Evolutionary conservation across 2,113 vertebrate genomes (phyloP), one percentile per base, ranked within the genome.

Genomic region (Osmerus mordax): DNA sequence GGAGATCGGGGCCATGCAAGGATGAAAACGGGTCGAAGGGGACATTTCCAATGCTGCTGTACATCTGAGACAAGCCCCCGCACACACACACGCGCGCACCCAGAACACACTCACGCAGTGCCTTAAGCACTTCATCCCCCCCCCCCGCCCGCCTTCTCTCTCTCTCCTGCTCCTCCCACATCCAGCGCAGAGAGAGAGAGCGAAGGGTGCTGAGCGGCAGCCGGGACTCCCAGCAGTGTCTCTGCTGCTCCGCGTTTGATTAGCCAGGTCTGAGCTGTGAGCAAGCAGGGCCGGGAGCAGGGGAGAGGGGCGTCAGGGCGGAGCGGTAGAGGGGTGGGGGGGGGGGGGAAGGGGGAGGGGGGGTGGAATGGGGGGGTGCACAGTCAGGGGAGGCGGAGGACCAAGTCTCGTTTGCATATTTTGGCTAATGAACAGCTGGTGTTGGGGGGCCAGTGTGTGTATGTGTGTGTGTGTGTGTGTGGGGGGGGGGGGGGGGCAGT

Each of bases 371-470:
- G 9, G 25, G 25, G 59, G 19, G 23, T 16, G 21, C 14, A 21
- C 8, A 62, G 60, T 62, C 60, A 62, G 60, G 60, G 60, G 60
- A 62, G 60, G 60, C 28, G 14, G 14, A 1, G 60, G 60, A 28
- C 60, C 60, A 62, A 25, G 60, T 62, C 60, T 62, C 15, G 16
- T 58, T 58, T 58, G 55, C 55, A 58, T 58, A 91, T 92, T 89
- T 85, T 87, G 90, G 81, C 88, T 95, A 96, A 96, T 96, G 95
- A 95, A 91, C 92, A 94, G 90, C 88, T 91, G 89, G 89, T 90
- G 85, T 89, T 88, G 76, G 74, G 78, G 81, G 73, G 75, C 87
- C 41, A 47, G 9, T 36, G 9, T 11, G 41, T 47, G 41, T 47
- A 5, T 47, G 32, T 36, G 32, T 47, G 41, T 9, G 41, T 9